Evolutionary conservation across 2,888 invertebrate genomes (phyloP).

Genomic region (Caenorhabditis sp.): DNA sequence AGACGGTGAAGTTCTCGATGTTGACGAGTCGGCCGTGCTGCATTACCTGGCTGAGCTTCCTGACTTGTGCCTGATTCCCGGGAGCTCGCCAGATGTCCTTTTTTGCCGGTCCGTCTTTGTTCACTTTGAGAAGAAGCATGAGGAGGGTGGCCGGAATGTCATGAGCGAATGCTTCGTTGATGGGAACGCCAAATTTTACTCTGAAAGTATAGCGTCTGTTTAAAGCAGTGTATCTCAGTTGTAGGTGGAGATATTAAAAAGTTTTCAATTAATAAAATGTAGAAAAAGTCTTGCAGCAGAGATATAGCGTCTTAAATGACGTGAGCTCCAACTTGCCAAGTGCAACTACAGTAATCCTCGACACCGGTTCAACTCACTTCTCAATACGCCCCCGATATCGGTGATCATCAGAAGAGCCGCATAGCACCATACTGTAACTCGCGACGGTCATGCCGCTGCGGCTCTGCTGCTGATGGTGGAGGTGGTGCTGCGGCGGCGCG

Average conservation of each 20-base stretch:
- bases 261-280: too few relatives aligned
- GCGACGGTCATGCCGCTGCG: slow-evolving; percentile 71
- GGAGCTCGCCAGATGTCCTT: slow-evolving; percentile 96
- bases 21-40: slow-evolving; percentile 79
- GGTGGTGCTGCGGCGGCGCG: slow-evolving; percentile 38
- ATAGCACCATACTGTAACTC: slow-evolving; percentile 76
- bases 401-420: slow-evolving; percentile 76
- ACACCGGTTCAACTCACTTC: slow-evolving; percentile 69
- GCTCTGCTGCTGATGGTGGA: slow-evolving; percentile 15
- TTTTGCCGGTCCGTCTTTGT: slow-evolving; percentile 93
- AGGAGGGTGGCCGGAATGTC: slow-evolving; percentile 79
- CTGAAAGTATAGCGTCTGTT: slow-evolving; percentile 64
- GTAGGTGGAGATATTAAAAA: too few relatives aligned
- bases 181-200: slow-evolving; percentile 79
- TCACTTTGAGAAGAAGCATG: slow-evolving; percentile 86
- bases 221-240: too few relatives aligned
- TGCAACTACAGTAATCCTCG: too few relatives aligned
- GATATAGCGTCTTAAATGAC: too few relatives aligned
- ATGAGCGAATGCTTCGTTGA: slow-evolving; percentile 78
- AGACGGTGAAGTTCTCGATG: slow-evolving; percentile 89
- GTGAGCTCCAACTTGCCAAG: too few relatives aligned
- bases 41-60: slow-evolving; percentile 79
- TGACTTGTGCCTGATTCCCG: slow-evolving; percentile 86
- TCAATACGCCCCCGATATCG: slow-evolving; percentile 78
- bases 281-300: too few relatives aligned